Conservation (phyloP, 2,113 vertebrate genomes). For the Eptesicus fuscus region DNA sequence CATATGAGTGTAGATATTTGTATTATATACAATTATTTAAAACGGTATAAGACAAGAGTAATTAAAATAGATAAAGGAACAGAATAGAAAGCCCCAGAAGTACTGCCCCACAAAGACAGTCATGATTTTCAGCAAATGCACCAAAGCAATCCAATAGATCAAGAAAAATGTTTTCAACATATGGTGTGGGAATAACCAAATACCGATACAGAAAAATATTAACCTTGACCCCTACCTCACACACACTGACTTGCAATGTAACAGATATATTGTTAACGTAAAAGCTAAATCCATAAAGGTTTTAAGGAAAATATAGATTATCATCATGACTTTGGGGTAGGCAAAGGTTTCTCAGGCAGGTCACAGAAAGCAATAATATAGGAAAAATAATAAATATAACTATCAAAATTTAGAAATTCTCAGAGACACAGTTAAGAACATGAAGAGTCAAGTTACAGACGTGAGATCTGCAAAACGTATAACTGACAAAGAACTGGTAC, state of each 20-base stretch:
- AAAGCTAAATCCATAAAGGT: not conserved
- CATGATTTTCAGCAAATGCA: not conserved
- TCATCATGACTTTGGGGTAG: not conserved
- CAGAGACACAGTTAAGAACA: conserved; percentile 8
- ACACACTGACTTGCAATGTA: not conserved
- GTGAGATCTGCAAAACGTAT: not conserved
- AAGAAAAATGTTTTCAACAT: not conserved
- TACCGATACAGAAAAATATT: not conserved
- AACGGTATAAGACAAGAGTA: not conserved
- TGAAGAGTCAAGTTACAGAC: not conserved
- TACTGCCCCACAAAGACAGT: not conserved
- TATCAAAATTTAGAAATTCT: not conserved
- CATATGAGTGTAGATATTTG: not conserved
- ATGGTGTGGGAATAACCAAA: not conserved
- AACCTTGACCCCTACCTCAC: not conserved
- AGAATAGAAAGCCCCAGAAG: not conserved
- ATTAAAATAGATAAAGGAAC: not conserved
- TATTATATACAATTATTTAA: not conserved
- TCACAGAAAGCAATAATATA: not conserved
- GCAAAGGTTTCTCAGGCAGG: not conserved
- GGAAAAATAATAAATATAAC: not conserved
- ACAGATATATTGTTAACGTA: not conserved
- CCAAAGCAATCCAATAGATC: not conserved
- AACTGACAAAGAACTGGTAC: not conserved
- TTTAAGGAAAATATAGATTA: not conserved